Percentiles rank a stretch among this genome's conserved stretches.
phyloP scores from a whole-genome alignment of 1,140 invertebrate species.

The Aphis craccivora region DNA sequence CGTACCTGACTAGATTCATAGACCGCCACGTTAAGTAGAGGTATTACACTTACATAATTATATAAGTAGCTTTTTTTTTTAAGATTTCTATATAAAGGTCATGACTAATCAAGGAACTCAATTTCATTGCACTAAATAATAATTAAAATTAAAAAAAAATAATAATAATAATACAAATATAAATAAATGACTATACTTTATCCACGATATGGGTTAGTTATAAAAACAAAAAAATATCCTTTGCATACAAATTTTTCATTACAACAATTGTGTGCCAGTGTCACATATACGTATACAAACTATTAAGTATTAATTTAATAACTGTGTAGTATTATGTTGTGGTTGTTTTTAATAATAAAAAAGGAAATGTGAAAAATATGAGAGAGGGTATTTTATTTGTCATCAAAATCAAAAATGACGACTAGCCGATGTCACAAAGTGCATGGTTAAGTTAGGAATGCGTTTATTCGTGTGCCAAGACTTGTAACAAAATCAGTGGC shows the following conservation, averaged over 20 bases:
- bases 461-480: neutral
- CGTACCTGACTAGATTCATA: slow-evolving; percentile 30
- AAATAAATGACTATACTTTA: neutral
- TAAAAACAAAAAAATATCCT: neutral
- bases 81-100: slow-evolving; percentile 1
- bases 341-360: neutral
- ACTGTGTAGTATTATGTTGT: neutral
- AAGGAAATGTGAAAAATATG: neutral
- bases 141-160: neutral
- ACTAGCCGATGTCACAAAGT: neutral
- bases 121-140: slow-evolving; percentile 38
- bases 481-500: neutral
- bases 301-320: neutral
- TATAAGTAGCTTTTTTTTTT: slow-evolving; percentile 13
- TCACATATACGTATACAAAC: neutral
- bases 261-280: neutral
- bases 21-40: neutral
- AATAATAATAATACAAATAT: neutral
- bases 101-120: slow-evolving; percentile 33
- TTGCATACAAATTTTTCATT: neutral
- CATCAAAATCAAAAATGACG: no score
- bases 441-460: neutral
- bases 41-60: neutral
- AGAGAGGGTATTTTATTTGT: neutral
- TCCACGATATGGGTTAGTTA: slow-evolving; percentile 36